Base-by-base conservation (phyloP, 2,113 vertebrate species). In the Danionella cerebrum region DNA sequence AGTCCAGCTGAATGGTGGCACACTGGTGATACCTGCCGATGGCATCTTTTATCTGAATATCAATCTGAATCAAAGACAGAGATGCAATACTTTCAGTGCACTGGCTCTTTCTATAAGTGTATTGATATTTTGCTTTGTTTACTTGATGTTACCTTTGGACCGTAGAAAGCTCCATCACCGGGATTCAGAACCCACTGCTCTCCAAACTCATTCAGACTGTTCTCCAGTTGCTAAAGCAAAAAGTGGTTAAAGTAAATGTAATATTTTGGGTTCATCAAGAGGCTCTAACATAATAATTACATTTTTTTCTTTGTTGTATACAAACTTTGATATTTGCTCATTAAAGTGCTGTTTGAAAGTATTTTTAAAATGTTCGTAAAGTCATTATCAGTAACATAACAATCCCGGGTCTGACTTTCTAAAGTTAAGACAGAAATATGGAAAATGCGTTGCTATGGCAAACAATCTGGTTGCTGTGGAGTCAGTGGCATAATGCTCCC, bases 31-130 rank as follows among this genome's bases (percentile, higher is more conserved):
- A 98, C 16, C 96, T 89, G 16, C 96, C 96, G 25, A 99, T 97
- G 3, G 95, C 96, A 51, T 99, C 96, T 81, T 97, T 97, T 77
- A 99, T 99, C 86, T 98, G 84, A 80, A 99, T 99, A 81, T 99
- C 96, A 55, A 99, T 97, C 96, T 99, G 74, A 24, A 63, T 11
- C 55, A 48, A 44, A 39, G 19, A 4, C 4, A 48, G 19, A 45
- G 14, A 13, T 3, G 29, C 75, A 6, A 35, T 44, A 22, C 4
- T 33, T 22, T 14, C 11, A 41, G 33, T 13, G 13, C 5, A 6
- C 6, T 50, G n/a, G 36, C 33, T 63, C 13, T 35, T 47, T 47
- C 35, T 11, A 22, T 22, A 47, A 35, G 18, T 19, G 8, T 19
- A 1, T 2, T 42, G 7, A 29, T 5, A 16, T 5, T 25, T 7